Evolutionary conservation across 2,797 vertebrate species (phyloP), one percentile per base, ranked within the genome.

Genomic region (Graptemys geographica): DNA sequence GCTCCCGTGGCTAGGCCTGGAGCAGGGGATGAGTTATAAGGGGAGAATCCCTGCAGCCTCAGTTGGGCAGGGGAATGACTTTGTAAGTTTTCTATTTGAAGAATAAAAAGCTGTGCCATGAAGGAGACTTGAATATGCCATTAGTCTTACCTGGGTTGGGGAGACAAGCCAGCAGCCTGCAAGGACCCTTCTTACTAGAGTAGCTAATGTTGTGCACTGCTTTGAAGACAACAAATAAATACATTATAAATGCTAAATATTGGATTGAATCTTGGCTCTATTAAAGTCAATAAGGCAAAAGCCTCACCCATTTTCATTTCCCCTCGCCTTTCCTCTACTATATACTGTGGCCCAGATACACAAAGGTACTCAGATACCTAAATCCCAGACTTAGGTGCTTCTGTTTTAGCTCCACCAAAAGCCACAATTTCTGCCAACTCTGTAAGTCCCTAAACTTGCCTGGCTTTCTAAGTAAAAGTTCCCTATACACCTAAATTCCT

Each of bases 191-290:
- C 92, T 91, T 79, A 86, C 86, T 55, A 7, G 69, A 53, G 79
- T 78, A 79, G 80, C 84, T 96, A 90, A 62, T 94, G 89, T 94
- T 96, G 92, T 95, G 0, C 96, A 85, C 86, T 92, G 88, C 86
- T 94, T 96, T 92, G 90, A 88, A 96, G n/a, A 57, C 82, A 82
- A 91, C 74, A 80, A 91, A 96, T 94, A 89, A 86, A 96, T 91
- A 84, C 92, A 95, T 90, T 87, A 94, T 74, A 74, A 44, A 74
- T 91, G 57, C 74, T 88, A 80, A 85, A 27, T 56, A 81, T 28
- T 57, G 37, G 21, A 28, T 81, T 37, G 11, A 81, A 57, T 81
- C 13, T 25, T 44, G 37, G 25, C 25, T 81, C 16, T n/a, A 44
- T 94, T 97, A 94, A 94, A 96, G 94, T 91, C 96, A 94, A 59